Evolutionary conservation across 2,797 vertebrate genomes (phyloP).

Genomic region (Notamacropus eugenii): DNA sequence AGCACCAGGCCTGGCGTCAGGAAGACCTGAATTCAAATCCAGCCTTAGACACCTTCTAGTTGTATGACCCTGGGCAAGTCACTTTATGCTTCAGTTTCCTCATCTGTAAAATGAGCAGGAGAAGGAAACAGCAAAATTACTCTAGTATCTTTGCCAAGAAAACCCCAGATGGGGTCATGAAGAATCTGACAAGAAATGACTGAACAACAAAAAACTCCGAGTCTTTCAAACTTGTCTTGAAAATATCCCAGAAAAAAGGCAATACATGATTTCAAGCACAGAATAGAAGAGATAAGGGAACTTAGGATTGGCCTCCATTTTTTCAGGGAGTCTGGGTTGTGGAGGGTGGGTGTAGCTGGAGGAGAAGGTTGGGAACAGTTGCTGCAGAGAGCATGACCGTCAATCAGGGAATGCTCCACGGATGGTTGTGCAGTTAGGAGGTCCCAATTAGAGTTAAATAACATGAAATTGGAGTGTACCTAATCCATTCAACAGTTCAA

Average conservation of each 20-base stretch:
- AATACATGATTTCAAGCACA: neutral
- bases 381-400: neutral
- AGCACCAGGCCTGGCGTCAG: neutral
- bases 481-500: neutral
- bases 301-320: neutral
- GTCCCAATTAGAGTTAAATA: neutral
- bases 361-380: neutral
- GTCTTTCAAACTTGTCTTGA: neutral
- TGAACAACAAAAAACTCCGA: neutral
- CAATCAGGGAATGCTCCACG: neutral
- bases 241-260: neutral
- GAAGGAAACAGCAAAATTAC: neutral
- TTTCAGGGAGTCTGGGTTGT: neutral
- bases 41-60: neutral
- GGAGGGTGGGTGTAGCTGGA: neutral
- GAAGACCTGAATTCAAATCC: neutral
- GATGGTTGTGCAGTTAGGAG: neutral
- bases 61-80: neutral
- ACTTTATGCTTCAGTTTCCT: neutral
- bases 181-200: neutral
- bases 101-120: neutral
- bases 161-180: neutral
- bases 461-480: neutral
- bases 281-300: neutral
- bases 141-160: neutral